These are phyloP conservation scores for Gymnoscopelus microlampas DNA, from an alignment of 2,797 vertebrate species.

Conservation along the genomic window DNA sequence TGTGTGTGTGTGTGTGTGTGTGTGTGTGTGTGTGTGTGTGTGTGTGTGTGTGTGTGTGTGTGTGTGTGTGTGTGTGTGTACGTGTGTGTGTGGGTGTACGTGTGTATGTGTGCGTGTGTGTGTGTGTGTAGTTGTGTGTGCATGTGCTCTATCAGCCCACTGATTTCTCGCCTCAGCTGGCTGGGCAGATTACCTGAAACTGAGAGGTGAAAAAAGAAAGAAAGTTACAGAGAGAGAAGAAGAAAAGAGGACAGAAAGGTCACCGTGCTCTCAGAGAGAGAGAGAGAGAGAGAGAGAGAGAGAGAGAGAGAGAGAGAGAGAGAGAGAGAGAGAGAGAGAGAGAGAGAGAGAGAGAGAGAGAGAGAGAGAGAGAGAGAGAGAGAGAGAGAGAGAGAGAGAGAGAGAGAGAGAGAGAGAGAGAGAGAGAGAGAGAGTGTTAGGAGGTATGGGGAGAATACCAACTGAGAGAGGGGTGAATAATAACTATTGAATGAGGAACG, in stretches of 20 bases:
- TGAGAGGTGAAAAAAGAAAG: conserved; percentile 19
- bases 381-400: conserved; percentile 19
- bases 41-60: too few relatives aligned
- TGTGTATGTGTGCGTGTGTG: too few relatives aligned
- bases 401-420: conserved; percentile 12
- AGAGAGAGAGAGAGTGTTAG: conserved; percentile 2
- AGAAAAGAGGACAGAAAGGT: conserved; percentile 50
- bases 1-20: not conserved
- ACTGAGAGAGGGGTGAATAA: conserved; percentile 9
- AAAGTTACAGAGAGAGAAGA: conserved; percentile 17
- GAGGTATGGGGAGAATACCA: not conserved
- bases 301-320: conserved; percentile 13
- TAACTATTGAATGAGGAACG: conserved; percentile 37
- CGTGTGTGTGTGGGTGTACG: too few relatives aligned
- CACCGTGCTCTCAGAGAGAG: conserved; percentile 40
- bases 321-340: conserved; percentile 8
- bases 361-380: conserved; percentile 5
- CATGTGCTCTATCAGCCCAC: conserved; percentile 8
- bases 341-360: conserved; percentile 12
- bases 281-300: conserved; percentile 6
- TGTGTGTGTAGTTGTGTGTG: too few relatives aligned
- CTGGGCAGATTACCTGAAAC: conserved; percentile 64
- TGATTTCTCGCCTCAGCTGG: conserved; percentile 54
- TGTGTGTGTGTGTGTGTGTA: too few relatives aligned
- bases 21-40: too few relatives aligned